Percentiles rank a stretch among this genome's conserved stretches.
Conservation (phyloP, 2,113 vertebrate genomes). For the Microcebus tavaratra region DNA sequence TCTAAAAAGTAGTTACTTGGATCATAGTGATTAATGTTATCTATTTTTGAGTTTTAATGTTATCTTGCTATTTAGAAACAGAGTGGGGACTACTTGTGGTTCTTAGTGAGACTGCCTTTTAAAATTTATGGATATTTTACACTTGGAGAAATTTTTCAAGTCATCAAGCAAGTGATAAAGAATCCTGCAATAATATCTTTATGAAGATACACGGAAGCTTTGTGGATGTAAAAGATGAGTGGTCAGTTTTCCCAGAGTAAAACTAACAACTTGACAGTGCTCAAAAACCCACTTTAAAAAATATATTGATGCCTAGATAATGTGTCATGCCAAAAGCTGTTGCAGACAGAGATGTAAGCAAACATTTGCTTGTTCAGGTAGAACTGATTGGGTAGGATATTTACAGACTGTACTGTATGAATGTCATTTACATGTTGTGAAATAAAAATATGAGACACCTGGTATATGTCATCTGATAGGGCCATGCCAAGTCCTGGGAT, state of each 20-base stretch:
- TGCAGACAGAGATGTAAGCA: conserved; percentile 43
- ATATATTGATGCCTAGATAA: conserved; percentile 1
- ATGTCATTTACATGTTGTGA: conserved; percentile 43
- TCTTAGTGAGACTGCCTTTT: conserved; percentile 55
- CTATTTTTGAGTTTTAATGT: conserved; percentile 69
- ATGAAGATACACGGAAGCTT: conserved; percentile 52
- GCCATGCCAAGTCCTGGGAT: not conserved
- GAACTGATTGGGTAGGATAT: conserved; percentile 52
- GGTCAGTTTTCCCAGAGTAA: conserved; percentile 62
- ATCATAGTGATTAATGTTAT: conserved; percentile 44
- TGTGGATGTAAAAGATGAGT: conserved; percentile 56
- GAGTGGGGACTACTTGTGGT: conserved; percentile 59
- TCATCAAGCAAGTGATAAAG: conserved; percentile 63
- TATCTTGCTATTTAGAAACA: conserved; percentile 71
- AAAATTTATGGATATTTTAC: conserved; percentile 65
- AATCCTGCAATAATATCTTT: conserved; percentile 35
- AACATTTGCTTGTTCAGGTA: conserved; percentile 49
- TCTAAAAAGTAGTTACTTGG: conserved; percentile 61
- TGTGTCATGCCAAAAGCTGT: conserved; percentile 53
- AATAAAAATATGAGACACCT: conserved; percentile 50
- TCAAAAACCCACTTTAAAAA: conserved; percentile 59
- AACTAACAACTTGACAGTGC: conserved; percentile 59
- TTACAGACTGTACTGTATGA: conserved; percentile 48
- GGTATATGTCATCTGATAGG: not conserved
- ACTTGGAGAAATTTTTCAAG: conserved; percentile 68